These are phyloP conservation scores for Clarias platycephalus DNA, from an alignment of 2,797 vertebrate genomes.

Conservation along the genomic window DNA sequence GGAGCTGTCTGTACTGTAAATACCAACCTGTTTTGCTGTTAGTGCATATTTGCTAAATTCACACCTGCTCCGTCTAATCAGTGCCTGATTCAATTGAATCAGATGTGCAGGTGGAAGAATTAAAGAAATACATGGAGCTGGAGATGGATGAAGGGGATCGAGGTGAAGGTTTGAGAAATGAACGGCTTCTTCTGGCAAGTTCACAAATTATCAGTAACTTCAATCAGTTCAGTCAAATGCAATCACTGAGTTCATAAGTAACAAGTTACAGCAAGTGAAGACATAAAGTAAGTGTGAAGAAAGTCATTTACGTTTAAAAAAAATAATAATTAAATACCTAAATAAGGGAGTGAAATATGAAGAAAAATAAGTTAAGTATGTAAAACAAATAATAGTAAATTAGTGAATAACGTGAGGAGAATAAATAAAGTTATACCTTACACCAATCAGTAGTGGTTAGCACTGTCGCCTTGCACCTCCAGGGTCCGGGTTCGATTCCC, in stretches of 20 bases:
- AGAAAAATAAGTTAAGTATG: too few species aligned
- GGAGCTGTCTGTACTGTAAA: neutral
- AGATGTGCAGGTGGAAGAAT: conserved; percentile 1
- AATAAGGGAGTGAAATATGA: too few species aligned
- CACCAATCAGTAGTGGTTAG: too few species aligned
- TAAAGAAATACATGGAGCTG: neutral
- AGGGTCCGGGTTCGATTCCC: too few species aligned
- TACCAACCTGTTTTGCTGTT: neutral
- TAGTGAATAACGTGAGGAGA: too few species aligned
- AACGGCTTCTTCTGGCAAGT: neutral
- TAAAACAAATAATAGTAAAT: too few species aligned
- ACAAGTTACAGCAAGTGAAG: neutral
- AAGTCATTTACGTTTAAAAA: too few species aligned
- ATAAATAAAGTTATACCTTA: too few species aligned
- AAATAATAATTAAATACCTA: too few species aligned
- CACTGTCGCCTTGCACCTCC: too few species aligned
- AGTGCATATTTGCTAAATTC: neutral
- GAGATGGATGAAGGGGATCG: neutral
- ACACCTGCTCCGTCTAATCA: neutral
- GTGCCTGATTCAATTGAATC: neutral
- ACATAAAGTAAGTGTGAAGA: too few species aligned
- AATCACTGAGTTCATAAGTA: neutral
- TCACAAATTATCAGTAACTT: neutral
- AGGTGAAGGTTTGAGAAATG: neutral
- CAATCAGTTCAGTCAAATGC: neutral